Conservation (phyloP, 1,140 invertebrate species). For the Teleogryllus occipitalis region DNA sequence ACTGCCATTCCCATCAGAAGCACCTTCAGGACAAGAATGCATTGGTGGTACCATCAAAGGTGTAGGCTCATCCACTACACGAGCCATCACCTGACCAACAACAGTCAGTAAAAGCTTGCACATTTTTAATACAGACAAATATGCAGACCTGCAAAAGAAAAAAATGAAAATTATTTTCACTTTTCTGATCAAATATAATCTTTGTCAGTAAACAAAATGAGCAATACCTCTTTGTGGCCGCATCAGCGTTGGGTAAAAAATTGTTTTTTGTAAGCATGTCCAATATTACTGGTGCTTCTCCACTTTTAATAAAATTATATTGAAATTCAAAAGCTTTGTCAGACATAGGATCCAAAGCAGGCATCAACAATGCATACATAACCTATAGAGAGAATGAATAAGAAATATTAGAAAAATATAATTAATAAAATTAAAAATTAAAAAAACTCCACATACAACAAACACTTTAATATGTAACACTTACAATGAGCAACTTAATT, state of each 20-base stretch:
- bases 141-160: constrained; percentile 54
- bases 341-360: constrained; percentile 70
- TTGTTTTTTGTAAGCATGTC: constrained; percentile 83
- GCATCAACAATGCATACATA: constrained; percentile 85
- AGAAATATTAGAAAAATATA: constrained; percentile 30
- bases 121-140: constrained; percentile 78
- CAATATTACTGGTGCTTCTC: constrained; percentile 68
- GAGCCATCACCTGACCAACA: constrained; percentile 65
- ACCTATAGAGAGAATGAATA: constrained; percentile 49
- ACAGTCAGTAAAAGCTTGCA: constrained; percentile 83
- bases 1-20: constrained; percentile 26
- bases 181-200: background rate
- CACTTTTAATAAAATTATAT: constrained; percentile 78
- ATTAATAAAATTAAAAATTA: constrained; percentile 29
- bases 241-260: constrained; percentile 73
- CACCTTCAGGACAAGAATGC: constrained; percentile 28
- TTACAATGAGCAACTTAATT: constrained; percentile 39
- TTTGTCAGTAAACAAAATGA: background rate
- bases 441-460: constrained; percentile 14
- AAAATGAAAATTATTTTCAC: constrained; percentile 5
- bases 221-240: constrained; percentile 59
- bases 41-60: background rate
- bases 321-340: constrained; percentile 83
- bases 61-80: constrained; percentile 47
- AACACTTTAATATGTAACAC: background rate